Conservation (phyloP, 2,113 vertebrate genomes). For the Rhea pennata region DNA sequence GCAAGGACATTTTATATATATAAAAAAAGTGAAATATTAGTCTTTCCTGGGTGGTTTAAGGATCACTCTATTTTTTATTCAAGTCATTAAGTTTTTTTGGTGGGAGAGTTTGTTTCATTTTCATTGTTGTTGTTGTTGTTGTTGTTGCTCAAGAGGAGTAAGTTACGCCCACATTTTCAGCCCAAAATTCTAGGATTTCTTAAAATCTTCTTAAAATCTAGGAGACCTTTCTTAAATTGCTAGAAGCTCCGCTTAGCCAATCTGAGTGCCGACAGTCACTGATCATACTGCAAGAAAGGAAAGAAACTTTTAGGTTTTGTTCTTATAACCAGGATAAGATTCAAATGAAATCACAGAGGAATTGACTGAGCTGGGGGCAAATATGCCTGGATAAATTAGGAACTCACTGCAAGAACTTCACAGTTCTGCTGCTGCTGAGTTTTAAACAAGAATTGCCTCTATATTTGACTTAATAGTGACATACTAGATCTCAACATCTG, state of each 20-base stretch:
- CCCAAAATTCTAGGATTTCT: neutral
- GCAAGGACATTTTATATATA: neutral
- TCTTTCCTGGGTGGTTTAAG: neutral
- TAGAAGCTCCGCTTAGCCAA: neutral
- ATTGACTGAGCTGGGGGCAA: neutral
- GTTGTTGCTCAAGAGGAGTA: rapidly evolving
- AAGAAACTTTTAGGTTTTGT: neutral
- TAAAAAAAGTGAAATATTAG: too few relatives aligned
- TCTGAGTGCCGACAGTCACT: neutral
- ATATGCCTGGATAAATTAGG: neutral
- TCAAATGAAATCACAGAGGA: neutral
- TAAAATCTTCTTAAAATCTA: too few relatives aligned
- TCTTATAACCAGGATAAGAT: neutral
- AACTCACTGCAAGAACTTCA: neutral
- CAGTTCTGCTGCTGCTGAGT: neutral
- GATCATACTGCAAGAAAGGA: neutral
- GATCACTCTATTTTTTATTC: neutral
- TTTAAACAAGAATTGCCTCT: neutral
- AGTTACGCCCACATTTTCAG: neutral
- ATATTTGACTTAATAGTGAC: neutral
- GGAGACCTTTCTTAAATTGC: neutral
- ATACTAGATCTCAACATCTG: neutral
- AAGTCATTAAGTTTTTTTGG: neutral
- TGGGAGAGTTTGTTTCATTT: neutral
- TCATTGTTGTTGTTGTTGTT: neutral